phyloP scores from a whole-genome alignment of 2,888 invertebrate genomes.

The Pandemis cinnamomeana region DNA sequence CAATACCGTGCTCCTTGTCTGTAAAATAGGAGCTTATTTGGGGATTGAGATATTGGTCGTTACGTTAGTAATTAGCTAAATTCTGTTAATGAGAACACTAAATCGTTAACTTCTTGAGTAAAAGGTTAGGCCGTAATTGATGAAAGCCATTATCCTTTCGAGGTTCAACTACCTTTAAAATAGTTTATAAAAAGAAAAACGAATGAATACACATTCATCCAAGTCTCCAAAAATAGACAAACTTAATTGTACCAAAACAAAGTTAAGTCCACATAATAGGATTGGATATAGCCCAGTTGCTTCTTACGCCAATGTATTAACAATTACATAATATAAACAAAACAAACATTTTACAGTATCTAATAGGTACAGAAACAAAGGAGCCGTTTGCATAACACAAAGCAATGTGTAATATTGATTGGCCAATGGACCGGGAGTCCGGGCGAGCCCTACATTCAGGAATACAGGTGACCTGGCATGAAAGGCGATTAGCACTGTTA shows the following conservation, averaged over 20 bases:
- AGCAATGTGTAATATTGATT: constrained; percentile 60
- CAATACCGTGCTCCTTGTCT: no score
- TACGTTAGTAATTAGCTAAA: constrained; percentile 25
- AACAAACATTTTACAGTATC: not conserved
- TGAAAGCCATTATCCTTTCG: constrained; percentile 42
- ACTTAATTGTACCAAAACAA: not conserved
- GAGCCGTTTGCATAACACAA: constrained; percentile 18
- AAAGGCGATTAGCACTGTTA: constrained; percentile 59
- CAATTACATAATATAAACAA: not conserved
- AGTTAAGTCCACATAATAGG: not conserved
- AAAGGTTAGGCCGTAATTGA: constrained; percentile 37
- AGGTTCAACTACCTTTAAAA: constrained; percentile 30
- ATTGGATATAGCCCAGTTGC: not conserved
- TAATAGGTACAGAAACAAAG: constrained; percentile 20
- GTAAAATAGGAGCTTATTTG: not conserved
- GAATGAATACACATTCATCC: no score
- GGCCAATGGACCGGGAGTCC: constrained; percentile 57
- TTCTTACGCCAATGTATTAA: not conserved
- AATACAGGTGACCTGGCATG: constrained; percentile 64
- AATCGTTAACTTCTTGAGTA: constrained; percentile 42
- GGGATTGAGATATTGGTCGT: not conserved
- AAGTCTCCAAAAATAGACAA: no score
- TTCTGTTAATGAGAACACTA: constrained; percentile 44
- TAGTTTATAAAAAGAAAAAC: not conserved
- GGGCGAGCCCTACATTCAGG: constrained; percentile 68